Base-by-base conservation (phyloP, 2,797 vertebrate species). In the Chrosomus eos region DNA sequence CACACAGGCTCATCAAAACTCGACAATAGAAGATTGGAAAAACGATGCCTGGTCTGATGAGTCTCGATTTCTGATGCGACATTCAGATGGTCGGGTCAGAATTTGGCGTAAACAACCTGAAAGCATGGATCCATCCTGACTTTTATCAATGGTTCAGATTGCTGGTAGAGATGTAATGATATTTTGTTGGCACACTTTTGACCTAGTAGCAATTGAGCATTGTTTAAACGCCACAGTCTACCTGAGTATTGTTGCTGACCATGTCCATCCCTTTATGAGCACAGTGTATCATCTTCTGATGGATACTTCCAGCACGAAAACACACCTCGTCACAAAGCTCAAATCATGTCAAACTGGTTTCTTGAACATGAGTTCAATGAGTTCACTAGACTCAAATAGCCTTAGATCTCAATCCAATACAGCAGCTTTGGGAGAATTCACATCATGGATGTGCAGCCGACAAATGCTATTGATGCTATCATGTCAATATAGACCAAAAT, bases 381-480 rank as follows among this genome's bases (percentile, higher is more conserved):
- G 21, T 58, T 58, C 8, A 58, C 53, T 21, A 53, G 21, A 21
- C 19, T n/a, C 19, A 23, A 55, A 55, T 23, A 2, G 1, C 21
- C 19, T 8, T 0, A 55, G 53, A 55, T 55, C 53, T 23, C 19
- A 23, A 55, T 9, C 53, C 53, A 10, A 58, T n/a, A n/a, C 8
- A 58, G 21, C 21, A 58, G 8, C 53, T n/a, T 58, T 58, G 21
- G 53, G 16, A 51, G 18, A 51, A 82, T 79, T 87, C 23, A 5
- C 70, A 85, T 68, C 72, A 81, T 86, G 67, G 53, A 88, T 85
- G 81, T 84, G 88, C 79, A 88, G 85, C 88, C 51, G 62, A 88
- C 80, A 90, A 53, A 85, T 83, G 6, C 18, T 48, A 48, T 18
- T 9, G 51, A 23, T 23, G 19, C 51, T 51, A 21, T 53, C 19